These are phyloP conservation scores for Cichlasoma orientale DNA, from an alignment of 2,797 vertebrate species.

Conservation along the genomic window DNA sequence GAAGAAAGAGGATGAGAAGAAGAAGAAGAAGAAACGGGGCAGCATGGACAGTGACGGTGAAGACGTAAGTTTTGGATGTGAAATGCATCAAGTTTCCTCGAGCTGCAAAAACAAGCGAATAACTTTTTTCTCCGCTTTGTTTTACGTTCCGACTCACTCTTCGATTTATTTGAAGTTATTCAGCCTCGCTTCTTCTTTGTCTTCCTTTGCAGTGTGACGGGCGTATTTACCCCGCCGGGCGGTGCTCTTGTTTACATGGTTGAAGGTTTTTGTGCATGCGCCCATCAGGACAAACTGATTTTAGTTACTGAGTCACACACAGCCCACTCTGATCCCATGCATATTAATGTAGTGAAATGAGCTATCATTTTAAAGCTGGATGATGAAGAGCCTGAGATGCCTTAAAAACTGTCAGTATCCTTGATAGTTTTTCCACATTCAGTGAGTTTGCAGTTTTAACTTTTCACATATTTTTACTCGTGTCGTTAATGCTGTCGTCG, in stretches of 20 bases:
- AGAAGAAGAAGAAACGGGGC: constrained; percentile 90
- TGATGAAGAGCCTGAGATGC: not conserved
- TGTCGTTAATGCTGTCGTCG: not conserved
- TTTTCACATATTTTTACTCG: not conserved
- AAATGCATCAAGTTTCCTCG: not conserved
- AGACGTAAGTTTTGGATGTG: constrained; percentile 83
- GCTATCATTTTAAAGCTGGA: rapidly evolving
- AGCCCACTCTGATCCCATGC: not conserved
- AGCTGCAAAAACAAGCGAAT: not conserved
- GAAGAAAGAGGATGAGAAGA: constrained; percentile 98
- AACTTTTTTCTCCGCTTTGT: not conserved
- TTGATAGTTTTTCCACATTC: not conserved
- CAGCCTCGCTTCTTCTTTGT: not conserved
- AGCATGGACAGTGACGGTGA: constrained; percentile 94
- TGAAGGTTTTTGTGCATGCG: rapidly evolving
- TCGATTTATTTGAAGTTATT: not conserved
- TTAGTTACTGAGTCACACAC: not conserved
- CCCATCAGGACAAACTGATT: rapidly evolving
- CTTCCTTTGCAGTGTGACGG: not conserved
- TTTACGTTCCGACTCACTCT: not conserved
- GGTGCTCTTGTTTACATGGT: too few species aligned
- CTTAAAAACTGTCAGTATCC: too few species aligned
- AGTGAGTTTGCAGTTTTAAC: not conserved
- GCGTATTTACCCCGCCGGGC: too few species aligned
- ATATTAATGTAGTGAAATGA: not conserved